Conservation (phyloP, 2,113 vertebrate species). For the Haemorhous mexicanus region DNA sequence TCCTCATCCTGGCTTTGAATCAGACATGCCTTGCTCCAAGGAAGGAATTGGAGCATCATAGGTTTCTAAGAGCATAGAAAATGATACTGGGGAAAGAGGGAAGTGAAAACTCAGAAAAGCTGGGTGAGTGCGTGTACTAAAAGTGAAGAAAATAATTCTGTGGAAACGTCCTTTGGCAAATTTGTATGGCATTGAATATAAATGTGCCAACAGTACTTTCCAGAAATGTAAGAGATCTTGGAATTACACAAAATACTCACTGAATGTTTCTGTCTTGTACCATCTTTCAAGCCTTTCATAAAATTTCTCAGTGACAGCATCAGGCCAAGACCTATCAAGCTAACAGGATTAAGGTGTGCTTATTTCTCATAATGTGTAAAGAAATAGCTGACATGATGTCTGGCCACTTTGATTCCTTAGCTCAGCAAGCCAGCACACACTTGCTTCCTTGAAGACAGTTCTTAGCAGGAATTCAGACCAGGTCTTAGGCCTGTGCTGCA, state of each 20-base stretch:
- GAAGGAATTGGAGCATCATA: background rate
- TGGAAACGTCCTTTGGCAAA: background rate
- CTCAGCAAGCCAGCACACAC: background rate
- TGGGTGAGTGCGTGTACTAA: fast-evolving
- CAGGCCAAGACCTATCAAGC: background rate
- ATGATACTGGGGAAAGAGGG: background rate
- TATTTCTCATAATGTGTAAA: background rate
- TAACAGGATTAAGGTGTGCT: background rate
- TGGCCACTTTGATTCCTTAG: background rate
- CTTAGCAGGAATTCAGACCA: background rate
- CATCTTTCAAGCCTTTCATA: background rate
- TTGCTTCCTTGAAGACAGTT: background rate
- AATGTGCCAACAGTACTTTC: background rate
- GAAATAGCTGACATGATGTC: background rate
- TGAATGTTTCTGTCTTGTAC: background rate
- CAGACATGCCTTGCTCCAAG: background rate
- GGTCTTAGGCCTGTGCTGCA: background rate
- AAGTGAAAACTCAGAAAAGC: background rate
- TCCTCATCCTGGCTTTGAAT: background rate
- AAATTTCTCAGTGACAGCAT: background rate
- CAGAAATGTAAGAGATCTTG: background rate
- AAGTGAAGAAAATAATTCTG: background rate
- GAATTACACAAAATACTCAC: background rate
- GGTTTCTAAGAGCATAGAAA: background rate
- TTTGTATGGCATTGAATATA: background rate